Evolutionary conservation across 2,797 vertebrate species (phyloP).

Genomic region (Muscicapa striata): DNA sequence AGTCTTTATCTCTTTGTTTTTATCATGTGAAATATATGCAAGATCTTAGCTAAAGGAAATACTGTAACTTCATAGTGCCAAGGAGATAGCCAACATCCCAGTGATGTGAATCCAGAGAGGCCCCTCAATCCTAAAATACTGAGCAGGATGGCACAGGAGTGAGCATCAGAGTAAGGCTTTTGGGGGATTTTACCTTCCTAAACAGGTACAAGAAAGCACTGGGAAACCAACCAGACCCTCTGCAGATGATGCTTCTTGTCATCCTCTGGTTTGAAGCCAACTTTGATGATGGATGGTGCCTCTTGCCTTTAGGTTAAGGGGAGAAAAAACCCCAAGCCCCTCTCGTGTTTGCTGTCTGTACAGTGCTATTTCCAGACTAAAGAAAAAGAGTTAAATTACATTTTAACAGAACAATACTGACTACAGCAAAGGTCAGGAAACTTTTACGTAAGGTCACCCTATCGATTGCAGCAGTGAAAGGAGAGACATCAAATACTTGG

Average conservation of each 20-base stretch:
- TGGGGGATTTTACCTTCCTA: background rate
- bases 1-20: background rate
- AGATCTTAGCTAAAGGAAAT: background rate
- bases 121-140: background rate
- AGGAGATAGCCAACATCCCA: background rate
- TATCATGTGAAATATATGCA: background rate
- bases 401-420: constrained; percentile 26
- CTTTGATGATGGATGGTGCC: constrained; percentile 29
- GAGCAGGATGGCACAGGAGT: background rate
- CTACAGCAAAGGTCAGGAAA: constrained; percentile 41
- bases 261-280: constrained; percentile 1
- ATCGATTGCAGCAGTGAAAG: constrained; percentile 60
- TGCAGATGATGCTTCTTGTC: background rate
- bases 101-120: background rate
- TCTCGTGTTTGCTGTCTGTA: constrained; percentile 11
- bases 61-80: background rate
- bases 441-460: constrained; percentile 30
- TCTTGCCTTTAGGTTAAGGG: background rate
- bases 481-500: constrained; percentile 65
- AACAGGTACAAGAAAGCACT: background rate
- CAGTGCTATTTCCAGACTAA: constrained; percentile 55
- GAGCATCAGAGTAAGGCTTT: background rate
- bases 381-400: constrained; percentile 46
- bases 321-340: background rate
- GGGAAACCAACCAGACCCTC: background rate